These are phyloP conservation scores for Anisognathus igniventris DNA, from an alignment of 2,797 vertebrate genomes.

Conservation along the genomic window DNA sequence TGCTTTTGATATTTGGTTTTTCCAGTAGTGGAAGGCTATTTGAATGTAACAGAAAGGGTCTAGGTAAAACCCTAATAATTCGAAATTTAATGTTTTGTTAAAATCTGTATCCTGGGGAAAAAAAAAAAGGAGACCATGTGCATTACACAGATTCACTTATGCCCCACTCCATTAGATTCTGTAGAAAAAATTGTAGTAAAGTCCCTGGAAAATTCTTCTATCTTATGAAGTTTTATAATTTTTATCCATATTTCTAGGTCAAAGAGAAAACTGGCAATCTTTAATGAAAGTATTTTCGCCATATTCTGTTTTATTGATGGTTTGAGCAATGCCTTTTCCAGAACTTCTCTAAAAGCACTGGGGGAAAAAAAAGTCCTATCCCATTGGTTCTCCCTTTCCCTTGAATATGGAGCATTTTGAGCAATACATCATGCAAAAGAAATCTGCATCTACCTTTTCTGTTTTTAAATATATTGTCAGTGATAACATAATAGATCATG, in stretches of 20 bases:
- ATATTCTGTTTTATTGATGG: neutral
- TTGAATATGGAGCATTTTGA: neutral
- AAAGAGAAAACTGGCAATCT: neutral
- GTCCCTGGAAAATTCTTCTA: neutral
- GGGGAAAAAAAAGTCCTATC: neutral
- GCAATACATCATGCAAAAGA: neutral
- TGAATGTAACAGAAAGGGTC: neutral
- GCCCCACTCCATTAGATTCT: neutral
- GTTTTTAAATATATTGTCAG: neutral
- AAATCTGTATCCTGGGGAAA: neutral
- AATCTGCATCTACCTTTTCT: neutral
- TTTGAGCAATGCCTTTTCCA: neutral
- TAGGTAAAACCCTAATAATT: neutral
- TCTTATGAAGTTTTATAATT: neutral
- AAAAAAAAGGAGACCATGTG: rapidly evolving
- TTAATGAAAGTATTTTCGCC: neutral
- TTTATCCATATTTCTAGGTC: neutral
- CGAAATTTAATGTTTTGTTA: neutral
- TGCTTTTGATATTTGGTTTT: neutral
- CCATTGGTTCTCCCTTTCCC: neutral
- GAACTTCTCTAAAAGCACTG: neutral
- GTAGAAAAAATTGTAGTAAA: neutral
- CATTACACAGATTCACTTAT: neutral
- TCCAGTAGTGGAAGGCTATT: neutral
- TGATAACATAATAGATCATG: neutral